These are phyloP conservation scores for Uropsilus gracilis DNA, from an alignment of 2,113 vertebrate genomes.

Conservation along the genomic window DNA sequence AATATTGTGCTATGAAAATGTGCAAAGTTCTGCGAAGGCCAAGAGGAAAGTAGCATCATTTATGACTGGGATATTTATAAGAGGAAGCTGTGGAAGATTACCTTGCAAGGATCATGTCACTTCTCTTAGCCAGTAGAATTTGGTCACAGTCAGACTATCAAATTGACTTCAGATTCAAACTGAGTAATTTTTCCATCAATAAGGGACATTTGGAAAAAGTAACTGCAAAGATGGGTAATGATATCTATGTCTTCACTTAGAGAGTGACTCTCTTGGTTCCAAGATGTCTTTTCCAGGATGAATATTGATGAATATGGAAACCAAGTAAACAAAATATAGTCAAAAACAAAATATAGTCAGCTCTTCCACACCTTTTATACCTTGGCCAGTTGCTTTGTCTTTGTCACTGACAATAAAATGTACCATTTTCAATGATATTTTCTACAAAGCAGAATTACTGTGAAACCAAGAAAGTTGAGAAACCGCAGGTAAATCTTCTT, in stretches of 20 bases:
- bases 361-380: not conserved
- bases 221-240: not conserved
- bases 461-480: not conserved
- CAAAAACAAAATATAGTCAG: not conserved
- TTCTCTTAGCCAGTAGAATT: not conserved
- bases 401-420: not conserved
- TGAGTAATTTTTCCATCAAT: not conserved
- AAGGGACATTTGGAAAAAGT: not conserved
- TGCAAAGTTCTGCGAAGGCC: not conserved
- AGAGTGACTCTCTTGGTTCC: not conserved
- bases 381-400: not conserved
- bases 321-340: constrained; percentile 10
- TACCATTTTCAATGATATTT: not conserved
- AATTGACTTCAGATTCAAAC: not conserved
- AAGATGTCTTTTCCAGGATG: constrained; percentile 36
- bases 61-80: not conserved
- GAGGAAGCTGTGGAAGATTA: not conserved
- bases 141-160: not conserved
- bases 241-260: not conserved
- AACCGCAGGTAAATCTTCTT: not conserved
- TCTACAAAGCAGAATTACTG: not conserved
- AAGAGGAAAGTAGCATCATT: not conserved
- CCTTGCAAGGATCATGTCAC: not conserved
- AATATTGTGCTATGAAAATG: not conserved
- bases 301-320: constrained; percentile 28